A percentile compares a stretch with the other conserved stretches of the same genome.
These are phyloP conservation scores for Torymus auratus DNA, from an alignment of 2,888 invertebrate genomes.

Conservation along the genomic window DNA sequence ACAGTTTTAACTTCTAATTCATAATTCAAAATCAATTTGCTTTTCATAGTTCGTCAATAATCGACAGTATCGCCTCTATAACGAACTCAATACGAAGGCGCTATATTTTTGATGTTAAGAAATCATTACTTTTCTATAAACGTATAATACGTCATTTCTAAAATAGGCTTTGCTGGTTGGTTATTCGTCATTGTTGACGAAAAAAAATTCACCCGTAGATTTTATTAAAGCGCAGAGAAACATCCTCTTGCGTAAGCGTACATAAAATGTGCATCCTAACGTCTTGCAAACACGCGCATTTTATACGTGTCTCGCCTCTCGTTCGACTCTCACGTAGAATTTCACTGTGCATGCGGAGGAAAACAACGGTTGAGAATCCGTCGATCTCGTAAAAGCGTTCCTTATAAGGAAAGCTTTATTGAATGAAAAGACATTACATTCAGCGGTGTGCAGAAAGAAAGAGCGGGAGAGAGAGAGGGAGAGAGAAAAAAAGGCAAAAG, in stretches of 20 bases:
- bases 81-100: too few species aligned
- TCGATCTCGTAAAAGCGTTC: conserved; percentile 39
- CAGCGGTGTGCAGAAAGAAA: not conserved
- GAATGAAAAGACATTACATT: conserved; percentile 26
- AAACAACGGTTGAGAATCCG: conserved; percentile 18
- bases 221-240: conserved; percentile 38
- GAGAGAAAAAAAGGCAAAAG: conserved; percentile 37
- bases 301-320: not conserved
- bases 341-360: not conserved
- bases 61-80: too few species aligned
- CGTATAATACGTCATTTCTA: conserved; percentile 28
- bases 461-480: not conserved
- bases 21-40: too few species aligned
- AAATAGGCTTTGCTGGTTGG: conserved; percentile 19
- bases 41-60: too few species aligned
- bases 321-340: not conserved
- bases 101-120: too few species aligned
- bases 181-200: conserved; percentile 31
- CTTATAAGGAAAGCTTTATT: conserved; percentile 47
- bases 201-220: conserved; percentile 25
- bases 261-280: conserved; percentile 17
- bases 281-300: conserved; percentile 13
- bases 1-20: too few species aligned
- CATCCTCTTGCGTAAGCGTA: conserved; percentile 27
- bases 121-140: conserved; percentile 2